phyloP scores from a whole-genome alignment of 2,113 vertebrate species.

The Corapipo altera region DNA sequence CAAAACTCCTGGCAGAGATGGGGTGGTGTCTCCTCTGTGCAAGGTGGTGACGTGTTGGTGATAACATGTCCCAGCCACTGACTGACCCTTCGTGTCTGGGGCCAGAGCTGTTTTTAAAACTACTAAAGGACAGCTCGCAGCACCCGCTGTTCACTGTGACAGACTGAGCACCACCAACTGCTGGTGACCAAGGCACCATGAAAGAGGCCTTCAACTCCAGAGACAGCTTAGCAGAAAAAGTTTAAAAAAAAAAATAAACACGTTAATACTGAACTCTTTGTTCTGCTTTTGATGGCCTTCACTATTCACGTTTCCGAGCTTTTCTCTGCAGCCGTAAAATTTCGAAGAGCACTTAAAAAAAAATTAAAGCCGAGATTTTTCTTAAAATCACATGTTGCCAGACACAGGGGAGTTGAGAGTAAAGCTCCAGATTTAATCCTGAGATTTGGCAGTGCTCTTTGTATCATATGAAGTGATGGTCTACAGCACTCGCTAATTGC shows the following conservation, averaged over 20 bases:
- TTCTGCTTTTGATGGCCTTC: not conserved
- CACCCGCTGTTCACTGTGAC: accelerated
- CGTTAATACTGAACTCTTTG: not conserved
- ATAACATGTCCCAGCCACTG: not conserved
- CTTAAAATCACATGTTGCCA: constrained; percentile 35
- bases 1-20: not conserved
- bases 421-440: constrained; percentile 58
- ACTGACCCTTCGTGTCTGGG: not conserved
- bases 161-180: not conserved
- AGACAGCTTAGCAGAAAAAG: not conserved
- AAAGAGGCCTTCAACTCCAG: not conserved
- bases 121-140: not conserved
- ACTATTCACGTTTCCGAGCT: accelerated
- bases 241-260: not conserved
- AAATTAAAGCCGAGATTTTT: not conserved
- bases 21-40: not conserved
- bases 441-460: constrained; percentile 50
- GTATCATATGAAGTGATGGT: constrained; percentile 58
- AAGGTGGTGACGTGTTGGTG: not conserved
- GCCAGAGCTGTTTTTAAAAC: not conserved
- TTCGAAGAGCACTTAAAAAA: not conserved
- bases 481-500: constrained; percentile 54
- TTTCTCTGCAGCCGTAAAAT: not conserved
- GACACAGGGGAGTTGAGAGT: not conserved
- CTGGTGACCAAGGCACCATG: not conserved